Conservation (phyloP, 2,888 invertebrate genomes). For the Argyresthia goedartella region DNA sequence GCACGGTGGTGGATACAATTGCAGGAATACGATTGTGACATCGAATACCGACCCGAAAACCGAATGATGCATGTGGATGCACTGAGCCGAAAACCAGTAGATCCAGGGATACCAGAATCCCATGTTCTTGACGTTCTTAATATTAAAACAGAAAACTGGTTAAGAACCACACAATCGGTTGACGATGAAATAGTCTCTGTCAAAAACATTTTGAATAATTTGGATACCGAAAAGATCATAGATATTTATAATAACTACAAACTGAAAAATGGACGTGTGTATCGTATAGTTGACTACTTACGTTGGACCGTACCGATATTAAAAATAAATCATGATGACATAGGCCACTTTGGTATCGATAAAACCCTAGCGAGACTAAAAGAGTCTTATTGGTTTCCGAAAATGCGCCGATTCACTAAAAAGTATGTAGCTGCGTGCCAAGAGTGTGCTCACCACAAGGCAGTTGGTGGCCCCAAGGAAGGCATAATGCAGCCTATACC, state of each 20-base stretch:
- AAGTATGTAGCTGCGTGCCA: no score
- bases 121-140: not conserved
- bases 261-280: no score
- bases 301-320: conserved; percentile 17
- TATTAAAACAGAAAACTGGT: no score
- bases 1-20: no score
- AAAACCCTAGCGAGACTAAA: conserved; percentile 4
- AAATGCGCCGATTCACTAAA: no score
- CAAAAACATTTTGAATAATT: not conserved
- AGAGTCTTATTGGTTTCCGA: no score
- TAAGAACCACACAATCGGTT: conserved; percentile 5
- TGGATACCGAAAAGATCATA: not conserved
- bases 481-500: conserved; percentile 8
- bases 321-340: conserved; percentile 5
- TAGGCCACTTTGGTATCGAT: conserved; percentile 7
- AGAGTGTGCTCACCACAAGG: no score
- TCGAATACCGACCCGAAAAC: no score
- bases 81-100: conserved; percentile 14
- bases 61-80: conserved; percentile 25
- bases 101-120: not conserved
- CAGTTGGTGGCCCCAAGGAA: conserved; percentile 4
- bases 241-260: not conserved
- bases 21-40: no score
- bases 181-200: conserved; percentile 6
- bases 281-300: not conserved